phyloP scores from a whole-genome alignment of 2,888 invertebrate genomes.

The Agriopis aurantiaria region DNA sequence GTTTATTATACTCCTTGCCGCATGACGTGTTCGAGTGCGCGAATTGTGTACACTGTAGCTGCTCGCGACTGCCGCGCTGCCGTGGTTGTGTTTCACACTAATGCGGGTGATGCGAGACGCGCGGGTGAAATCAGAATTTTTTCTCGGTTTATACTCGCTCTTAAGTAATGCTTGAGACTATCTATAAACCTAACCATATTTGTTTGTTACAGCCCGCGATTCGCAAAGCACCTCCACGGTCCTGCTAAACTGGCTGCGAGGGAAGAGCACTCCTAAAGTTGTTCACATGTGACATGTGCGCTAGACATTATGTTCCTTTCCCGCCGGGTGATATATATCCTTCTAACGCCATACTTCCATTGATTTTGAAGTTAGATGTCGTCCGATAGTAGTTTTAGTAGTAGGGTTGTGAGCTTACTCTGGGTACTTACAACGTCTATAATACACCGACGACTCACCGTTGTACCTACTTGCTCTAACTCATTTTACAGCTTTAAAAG shows the following conservation, averaged over 20 bases:
- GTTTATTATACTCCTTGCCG: too few species aligned
- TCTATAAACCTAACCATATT: neutral
- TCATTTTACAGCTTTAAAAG: neutral
- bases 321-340: neutral
- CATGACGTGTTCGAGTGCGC: too few species aligned
- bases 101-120: too few species aligned
- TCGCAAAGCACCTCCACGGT: slow-evolving; percentile 93
- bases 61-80: too few species aligned
- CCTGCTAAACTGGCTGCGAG: slow-evolving; percentile 93
- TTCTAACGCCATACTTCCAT: slow-evolving; percentile 6
- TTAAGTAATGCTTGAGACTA: too few species aligned
- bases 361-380: neutral
- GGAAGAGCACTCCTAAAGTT: slow-evolving; percentile 90
- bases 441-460: neutral
- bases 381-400: neutral
- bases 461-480: neutral
- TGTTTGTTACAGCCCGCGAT: slow-evolving; percentile 87
- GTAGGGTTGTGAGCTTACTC: too few species aligned
- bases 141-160: too few species aligned
- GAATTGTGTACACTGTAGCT: too few species aligned
- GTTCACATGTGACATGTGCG: slow-evolving; percentile 76
- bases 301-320: neutral
- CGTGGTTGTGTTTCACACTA: too few species aligned
- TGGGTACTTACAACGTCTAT: neutral
- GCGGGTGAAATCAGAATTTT: too few species aligned